Evolutionary conservation across 35 echinoderm and acorn worm genomes (phyloP), one percentile per base, ranked within the genome.

Genomic region (Anneissia japonica): DNA sequence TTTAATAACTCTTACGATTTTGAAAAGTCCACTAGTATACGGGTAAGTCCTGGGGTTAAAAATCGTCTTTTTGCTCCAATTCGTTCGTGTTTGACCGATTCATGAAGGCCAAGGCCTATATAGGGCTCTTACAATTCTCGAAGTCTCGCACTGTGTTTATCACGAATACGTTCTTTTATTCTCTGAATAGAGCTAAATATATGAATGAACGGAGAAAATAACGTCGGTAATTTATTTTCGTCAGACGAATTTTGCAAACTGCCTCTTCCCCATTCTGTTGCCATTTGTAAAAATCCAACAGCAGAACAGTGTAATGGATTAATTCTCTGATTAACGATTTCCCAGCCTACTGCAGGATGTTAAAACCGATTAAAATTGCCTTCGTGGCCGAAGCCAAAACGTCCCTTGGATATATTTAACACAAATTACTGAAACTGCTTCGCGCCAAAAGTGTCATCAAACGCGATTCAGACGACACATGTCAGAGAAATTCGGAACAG

Each of bases 321-420:
- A 64, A 64, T 64, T 64, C 51, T 64, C 51, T 64, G 51, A 64
- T 64, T 64, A 64, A 64, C 51, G 51, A 23, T 64, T 64, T 64
- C 51, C 51, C 11, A 64, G 51, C 51, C 51, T 64, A 64, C 21
- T 64, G 19, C 51, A 64, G 51, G 51, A 64, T 64, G 51, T 23
- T 64, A 64, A 64, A 64, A 64, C 51, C 51, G 51, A 64, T 64
- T 64, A 64, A 64, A 64, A 64, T 64, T 64, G 51, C 51, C 51
- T 64, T 64, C 51, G 51, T 64, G 51, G 51, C 51, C 51, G 51
- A 64, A 64, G 51, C 51, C 51, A 64, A 12, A 64, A 64, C 51
- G 51, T 64, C 51, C 51, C 51, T 64, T 64, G 51, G 51, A 64
- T 64, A 64, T 64, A 64, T 64, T 64, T 64, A 64, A 64, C 51